phyloP scores from a whole-genome alignment of 2,113 vertebrate species.

The Puffinus mauretanicus region DNA sequence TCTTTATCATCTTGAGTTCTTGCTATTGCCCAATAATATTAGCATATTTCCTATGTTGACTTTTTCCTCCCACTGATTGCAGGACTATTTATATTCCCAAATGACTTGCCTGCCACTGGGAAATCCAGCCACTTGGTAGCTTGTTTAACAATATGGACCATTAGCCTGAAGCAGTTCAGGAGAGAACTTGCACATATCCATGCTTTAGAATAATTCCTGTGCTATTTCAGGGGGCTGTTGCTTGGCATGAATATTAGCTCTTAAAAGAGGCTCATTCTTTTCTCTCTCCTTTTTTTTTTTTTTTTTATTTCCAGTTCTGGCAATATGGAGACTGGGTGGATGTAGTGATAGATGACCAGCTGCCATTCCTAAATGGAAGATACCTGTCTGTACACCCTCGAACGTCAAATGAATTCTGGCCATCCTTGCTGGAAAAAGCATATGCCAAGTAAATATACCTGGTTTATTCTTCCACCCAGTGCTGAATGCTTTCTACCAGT shows the following conservation, averaged over 20 bases:
- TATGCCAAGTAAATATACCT: slow-evolving; percentile 85
- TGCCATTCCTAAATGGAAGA: slow-evolving; percentile 57
- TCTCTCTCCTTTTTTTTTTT: neutral
- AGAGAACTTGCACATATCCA: neutral
- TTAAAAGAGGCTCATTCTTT: neutral
- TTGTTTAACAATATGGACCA: neutral
- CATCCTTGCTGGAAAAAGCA: slow-evolving; percentile 91
- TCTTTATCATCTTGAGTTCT: neutral
- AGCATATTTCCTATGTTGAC: neutral
- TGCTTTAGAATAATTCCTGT: neutral
- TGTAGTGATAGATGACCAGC: slow-evolving; percentile 77
- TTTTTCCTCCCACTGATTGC: neutral
- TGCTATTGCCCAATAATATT: neutral
- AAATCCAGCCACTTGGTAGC: neutral
- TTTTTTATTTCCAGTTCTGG: slow-evolving; percentile 74
- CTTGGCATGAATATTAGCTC: neutral
- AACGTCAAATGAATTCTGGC: slow-evolving; percentile 89
- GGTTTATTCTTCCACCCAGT: neutral
- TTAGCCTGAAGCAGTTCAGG: neutral
- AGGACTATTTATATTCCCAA: neutral
- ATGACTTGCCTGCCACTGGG: neutral
- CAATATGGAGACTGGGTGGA: slow-evolving; percentile 78
- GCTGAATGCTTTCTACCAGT: neutral
- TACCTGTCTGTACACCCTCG: slow-evolving; percentile 72
- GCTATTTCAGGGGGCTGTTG: neutral